These are phyloP conservation scores for Melanotaenia boesemani DNA, from an alignment of 2,797 vertebrate genomes.

Conservation along the genomic window DNA sequence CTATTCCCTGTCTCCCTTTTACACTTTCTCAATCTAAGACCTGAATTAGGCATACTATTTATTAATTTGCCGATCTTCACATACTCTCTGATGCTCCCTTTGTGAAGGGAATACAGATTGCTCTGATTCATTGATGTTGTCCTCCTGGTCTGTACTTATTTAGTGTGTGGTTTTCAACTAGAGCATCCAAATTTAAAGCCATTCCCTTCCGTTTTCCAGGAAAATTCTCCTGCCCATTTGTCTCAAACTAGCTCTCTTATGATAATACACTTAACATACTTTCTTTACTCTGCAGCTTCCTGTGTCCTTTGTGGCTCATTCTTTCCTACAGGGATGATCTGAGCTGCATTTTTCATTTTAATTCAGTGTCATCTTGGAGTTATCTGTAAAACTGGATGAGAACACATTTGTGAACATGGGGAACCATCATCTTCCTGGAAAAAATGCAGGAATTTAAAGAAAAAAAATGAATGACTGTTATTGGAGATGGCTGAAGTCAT, in stretches of 20 bases:
- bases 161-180: conserved; percentile 10
- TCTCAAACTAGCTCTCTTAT: not conserved
- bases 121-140: conserved; percentile 41
- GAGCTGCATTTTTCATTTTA: not conserved
- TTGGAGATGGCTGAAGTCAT: too few relatives aligned
- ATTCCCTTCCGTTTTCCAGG: not conserved
- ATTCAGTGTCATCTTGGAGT: too few relatives aligned
- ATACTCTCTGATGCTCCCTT: conserved; percentile 18
- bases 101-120: conserved; percentile 47
- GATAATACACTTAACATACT: not conserved
- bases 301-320: not conserved
- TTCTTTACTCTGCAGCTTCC: not conserved
- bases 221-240: not conserved
- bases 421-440: not conserved
- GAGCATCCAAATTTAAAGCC: conserved; percentile 5
- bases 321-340: not conserved
- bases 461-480: too few relatives aligned
- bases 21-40: conserved; percentile 35
- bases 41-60: conserved; percentile 58
- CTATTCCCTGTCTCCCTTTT: conserved; percentile 32
- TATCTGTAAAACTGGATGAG: not conserved
- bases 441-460: too few relatives aligned
- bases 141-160: conserved; percentile 26
- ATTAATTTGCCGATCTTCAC: conserved; percentile 49
- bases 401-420: not conserved